Evolutionary conservation across 2,113 vertebrate genomes (phyloP).

Genomic region (Corythoichthys haematopterus): DNA sequence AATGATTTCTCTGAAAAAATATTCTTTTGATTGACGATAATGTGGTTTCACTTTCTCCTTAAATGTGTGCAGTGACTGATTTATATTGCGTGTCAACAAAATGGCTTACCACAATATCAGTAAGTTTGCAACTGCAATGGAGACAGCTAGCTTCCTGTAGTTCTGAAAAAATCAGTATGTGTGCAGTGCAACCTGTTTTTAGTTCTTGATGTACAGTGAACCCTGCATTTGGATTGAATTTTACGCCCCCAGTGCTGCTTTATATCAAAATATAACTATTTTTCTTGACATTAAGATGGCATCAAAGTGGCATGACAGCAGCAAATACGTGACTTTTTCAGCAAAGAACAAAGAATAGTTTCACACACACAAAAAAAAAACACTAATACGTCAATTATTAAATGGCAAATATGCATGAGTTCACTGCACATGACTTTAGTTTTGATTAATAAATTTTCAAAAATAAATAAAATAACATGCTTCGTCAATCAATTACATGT

Average conservation of each 20-base stretch:
- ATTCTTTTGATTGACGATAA: background rate
- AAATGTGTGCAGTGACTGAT: background rate
- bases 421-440: background rate
- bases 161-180: background rate
- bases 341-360: background rate
- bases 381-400: background rate
- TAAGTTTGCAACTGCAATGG: background rate
- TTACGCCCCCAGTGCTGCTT: too few relatives aligned
- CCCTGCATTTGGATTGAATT: background rate
- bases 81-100: background rate
- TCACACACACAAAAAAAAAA: background rate
- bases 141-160: background rate
- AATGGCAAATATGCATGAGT: background rate
- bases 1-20: background rate
- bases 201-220: background rate
- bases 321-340: background rate
- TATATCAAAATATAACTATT: too few relatives aligned
- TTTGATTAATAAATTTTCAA: too few relatives aligned
- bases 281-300: background rate
- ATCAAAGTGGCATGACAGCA: background rate
- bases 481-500: background rate
- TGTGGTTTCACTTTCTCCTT: background rate
- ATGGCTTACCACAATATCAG: background rate
- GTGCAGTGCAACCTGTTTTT: background rate
- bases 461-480: too few relatives aligned